Base-by-base conservation (phyloP, 2,797 vertebrate species). In the Anableps anableps region DNA sequence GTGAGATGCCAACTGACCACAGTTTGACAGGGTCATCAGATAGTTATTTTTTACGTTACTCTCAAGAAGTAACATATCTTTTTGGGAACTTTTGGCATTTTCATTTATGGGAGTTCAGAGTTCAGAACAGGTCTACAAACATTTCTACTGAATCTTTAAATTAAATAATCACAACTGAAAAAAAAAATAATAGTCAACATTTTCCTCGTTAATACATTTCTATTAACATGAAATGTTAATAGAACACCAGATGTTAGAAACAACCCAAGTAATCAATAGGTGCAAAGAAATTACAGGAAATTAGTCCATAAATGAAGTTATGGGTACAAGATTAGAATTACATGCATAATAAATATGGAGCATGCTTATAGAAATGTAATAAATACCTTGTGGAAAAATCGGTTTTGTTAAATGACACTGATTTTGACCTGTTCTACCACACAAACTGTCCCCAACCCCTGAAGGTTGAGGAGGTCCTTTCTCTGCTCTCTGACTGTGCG, bases 1-100 rank as follows among this genome's bases (percentile, higher is more conserved):
- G 97, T 98, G 93, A 92, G 89, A 62, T 70, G 41, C 36, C 70
- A 75, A 45, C 23, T 10, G 29, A 4, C 7, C 48, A 23, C 47
- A 45, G 31, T 75, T 2, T 41, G 36, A 34, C 14, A 10, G 17
- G 13, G 21, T 53, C 60, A 64, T 23, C 34, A 38, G 21, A 45
- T 26, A 73, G 6, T 14, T 36, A 38, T 73, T 62, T 45, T 62
- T 36, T 9, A 62, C 10, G 26, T 41, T 50, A 29, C 2, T 41
- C 17, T 55, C 21, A 14, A 36, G 11, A 51, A 38, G 0, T 26
- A 4, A 64, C 31, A 10, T 8, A 36, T 64, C 29, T 36, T 8
- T 64, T 64, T 60, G 53, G n/a, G 53, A 62, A 75, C 3, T 47
- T 75, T 60, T 34, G 51, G 29, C 29, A 60, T 31, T 60, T 60